Conservation (phyloP, 2,797 vertebrate genomes). For the Tolypeutes matacus region DNA sequence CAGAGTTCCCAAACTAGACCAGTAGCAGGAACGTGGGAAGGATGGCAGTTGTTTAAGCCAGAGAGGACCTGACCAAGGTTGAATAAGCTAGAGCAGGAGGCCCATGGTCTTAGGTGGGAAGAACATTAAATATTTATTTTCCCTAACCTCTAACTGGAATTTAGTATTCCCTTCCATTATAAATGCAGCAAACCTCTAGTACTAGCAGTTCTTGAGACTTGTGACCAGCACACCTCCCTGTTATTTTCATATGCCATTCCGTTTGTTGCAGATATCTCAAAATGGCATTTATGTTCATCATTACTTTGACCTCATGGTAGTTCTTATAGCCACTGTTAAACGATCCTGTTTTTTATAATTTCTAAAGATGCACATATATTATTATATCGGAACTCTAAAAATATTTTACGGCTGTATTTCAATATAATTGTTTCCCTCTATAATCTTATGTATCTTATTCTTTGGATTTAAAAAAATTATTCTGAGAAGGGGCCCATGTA, state of each 20-base stretch:
- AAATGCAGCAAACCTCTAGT: too few species aligned
- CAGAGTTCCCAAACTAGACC: neutral
- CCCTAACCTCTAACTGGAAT: neutral
- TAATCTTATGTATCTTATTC: neutral
- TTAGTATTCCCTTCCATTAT: neutral
- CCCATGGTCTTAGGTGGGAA: neutral
- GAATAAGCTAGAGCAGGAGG: too few species aligned
- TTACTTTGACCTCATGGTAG: neutral
- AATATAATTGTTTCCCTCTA: neutral
- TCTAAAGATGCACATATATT: neutral
- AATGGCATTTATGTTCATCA: neutral
- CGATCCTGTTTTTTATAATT: neutral
- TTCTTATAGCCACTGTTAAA: neutral
- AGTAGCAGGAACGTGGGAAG: rapidly evolving
- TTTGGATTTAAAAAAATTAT: neutral
- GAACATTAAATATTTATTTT: neutral
- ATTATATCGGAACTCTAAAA: neutral
- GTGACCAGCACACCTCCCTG: neutral
- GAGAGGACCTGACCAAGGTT: neutral
- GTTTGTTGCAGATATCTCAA: neutral
- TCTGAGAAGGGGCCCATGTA: neutral
- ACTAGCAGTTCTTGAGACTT: neutral
- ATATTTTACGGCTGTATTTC: neutral
- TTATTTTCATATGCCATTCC: too few species aligned
- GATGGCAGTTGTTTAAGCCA: neutral